Conservation (phyloP, 2,797 vertebrate genomes). For the Microctenopoma lineatum region DNA sequence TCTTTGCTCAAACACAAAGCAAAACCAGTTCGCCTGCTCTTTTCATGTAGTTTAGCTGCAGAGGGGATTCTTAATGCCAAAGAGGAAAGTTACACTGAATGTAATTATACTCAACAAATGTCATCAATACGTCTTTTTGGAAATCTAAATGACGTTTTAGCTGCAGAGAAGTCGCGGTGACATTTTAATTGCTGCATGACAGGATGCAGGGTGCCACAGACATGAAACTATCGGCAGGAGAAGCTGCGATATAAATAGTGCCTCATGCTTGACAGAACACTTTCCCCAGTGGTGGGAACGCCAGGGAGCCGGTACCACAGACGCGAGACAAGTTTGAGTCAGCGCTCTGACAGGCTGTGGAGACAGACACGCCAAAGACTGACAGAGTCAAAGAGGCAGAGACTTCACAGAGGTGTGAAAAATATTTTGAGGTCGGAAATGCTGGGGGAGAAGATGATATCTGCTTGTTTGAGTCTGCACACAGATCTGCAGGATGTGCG, state of each 20-base stretch:
- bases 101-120: no score
- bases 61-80: no score
- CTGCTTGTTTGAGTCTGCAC: conserved; percentile 16
- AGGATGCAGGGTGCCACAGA: conserved; percentile 23
- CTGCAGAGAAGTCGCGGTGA: conserved; percentile 4
- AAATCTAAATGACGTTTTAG: not conserved
- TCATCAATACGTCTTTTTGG: not conserved
- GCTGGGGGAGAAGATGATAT: conserved; percentile 13
- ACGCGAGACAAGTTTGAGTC: conserved; percentile 31
- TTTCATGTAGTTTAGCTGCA: not conserved
- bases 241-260: conserved; percentile 54
- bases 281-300: conserved; percentile 26
- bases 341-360: conserved; percentile 39
- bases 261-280: conserved; percentile 31
- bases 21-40: not conserved
- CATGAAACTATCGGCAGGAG: conserved; percentile 20
- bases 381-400: conserved; percentile 14
- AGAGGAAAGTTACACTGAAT: not conserved
- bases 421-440: conserved; percentile 25
- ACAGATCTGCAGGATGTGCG: not conserved
- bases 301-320: conserved; percentile 7
- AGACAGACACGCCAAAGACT: conserved; percentile 19
- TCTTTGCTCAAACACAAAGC: not conserved
- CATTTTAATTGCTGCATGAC: conserved; percentile 18
- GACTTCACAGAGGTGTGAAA: conserved; percentile 48